These are phyloP conservation scores for Hippocampus kuda DNA, from an alignment of 2,797 vertebrate species.

Conservation along the genomic window DNA sequence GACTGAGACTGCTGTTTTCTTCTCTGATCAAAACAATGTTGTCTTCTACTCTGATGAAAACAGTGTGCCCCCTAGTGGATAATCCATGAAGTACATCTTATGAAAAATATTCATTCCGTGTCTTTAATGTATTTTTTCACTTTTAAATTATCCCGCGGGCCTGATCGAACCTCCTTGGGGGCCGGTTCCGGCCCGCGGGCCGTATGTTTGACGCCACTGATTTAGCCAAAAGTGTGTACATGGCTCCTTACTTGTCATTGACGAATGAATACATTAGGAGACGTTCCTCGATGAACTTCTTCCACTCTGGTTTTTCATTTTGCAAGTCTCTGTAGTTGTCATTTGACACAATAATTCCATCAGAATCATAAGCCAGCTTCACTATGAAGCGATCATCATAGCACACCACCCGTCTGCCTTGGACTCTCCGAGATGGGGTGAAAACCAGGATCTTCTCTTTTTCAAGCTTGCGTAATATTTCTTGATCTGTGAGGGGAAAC, in stretches of 20 bases:
- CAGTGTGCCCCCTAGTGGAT: too few relatives aligned
- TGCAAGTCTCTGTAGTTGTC: conserved; percentile 98
- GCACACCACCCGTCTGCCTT: conserved; percentile 95
- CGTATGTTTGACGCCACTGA: too few relatives aligned
- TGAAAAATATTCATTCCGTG: too few relatives aligned
- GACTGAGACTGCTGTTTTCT: too few relatives aligned
- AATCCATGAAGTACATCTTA: too few relatives aligned
- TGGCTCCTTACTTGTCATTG: conserved; percentile 90
- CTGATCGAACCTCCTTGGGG: too few relatives aligned
- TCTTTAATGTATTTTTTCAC: too few relatives aligned
- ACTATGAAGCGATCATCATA: conserved; percentile 99
- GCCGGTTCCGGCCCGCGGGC: too few relatives aligned
- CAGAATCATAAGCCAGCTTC: conserved; percentile 95
- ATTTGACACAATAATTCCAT: conserved; percentile 98
- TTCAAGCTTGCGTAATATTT: conserved; percentile 91
- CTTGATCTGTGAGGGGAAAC: conserved; percentile 76
- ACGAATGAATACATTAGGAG: conserved; percentile 99
- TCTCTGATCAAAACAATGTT: too few relatives aligned
- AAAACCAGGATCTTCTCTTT: conserved; percentile 98
- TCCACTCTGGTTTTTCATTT: conserved; percentile 98
- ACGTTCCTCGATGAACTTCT: conserved; percentile 97
- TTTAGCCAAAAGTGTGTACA: neutral
- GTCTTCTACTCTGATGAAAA: too few relatives aligned
- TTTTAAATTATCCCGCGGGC: too few relatives aligned
- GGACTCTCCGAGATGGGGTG: conserved; percentile 93